phyloP scores from a whole-genome alignment of 2,113 vertebrate species.

The Lepisosteus osseus region DNA sequence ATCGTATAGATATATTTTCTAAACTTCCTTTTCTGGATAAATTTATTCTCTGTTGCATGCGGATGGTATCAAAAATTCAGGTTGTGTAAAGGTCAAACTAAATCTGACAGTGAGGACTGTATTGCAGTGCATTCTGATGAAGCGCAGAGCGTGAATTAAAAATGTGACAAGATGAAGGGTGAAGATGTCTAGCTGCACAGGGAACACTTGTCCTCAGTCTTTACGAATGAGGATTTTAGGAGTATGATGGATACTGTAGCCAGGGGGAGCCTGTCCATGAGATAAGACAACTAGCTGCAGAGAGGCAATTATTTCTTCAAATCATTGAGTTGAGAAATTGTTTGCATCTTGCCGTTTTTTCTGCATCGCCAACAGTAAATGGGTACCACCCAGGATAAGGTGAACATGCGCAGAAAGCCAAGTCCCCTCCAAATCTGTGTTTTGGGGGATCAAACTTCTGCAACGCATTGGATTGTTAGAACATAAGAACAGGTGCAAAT shows the following conservation, averaged over 20 bases:
- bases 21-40: background rate
- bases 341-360: background rate
- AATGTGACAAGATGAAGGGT: constrained; percentile 31
- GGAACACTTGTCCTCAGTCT: background rate
- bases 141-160: constrained; percentile 29
- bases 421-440: too few species aligned
- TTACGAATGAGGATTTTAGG: background rate
- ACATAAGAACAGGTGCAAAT: too few species aligned
- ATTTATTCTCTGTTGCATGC: background rate
- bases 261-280: constrained; percentile 2
- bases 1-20: too few species aligned
- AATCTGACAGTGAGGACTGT: constrained; percentile 21
- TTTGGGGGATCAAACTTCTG: too few species aligned
- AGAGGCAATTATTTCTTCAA: background rate
- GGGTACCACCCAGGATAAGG: too few species aligned
- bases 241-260: background rate
- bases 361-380: too few species aligned
- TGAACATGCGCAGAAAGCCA: too few species aligned
- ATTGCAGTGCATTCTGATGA: constrained; percentile 28
- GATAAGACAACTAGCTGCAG: constrained; percentile 1
- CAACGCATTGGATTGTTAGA: too few species aligned
- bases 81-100: constrained; percentile 36
- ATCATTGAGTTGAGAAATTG: background rate
- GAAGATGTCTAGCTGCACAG: constrained; percentile 8
- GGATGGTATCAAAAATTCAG: constrained; percentile 24